Evolutionary conservation across 1,140 invertebrate species (phyloP), one percentile per base, ranked within the genome.

Genomic region (Acromyrmex charruanus): DNA sequence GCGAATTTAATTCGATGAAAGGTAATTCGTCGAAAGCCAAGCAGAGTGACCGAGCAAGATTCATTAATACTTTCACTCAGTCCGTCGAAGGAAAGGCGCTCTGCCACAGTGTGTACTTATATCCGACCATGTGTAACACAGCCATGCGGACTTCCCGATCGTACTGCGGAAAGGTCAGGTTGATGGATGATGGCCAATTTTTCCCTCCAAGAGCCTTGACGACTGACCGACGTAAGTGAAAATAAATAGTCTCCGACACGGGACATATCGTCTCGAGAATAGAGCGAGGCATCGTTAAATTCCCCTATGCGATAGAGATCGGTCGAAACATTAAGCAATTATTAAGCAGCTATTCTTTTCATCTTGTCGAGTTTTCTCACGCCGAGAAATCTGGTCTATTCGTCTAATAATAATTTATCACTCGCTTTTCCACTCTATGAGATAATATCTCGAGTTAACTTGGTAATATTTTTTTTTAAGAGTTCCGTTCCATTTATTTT

Each of bases 181-280:
- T 82, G 65, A 90, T 89, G 88, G 82, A 88, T 88, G 87, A 77
- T 69, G 39, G 39, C 12, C 58, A 58, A 66, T 65, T 74, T 53
- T 61, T 28, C 51, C 5, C 25, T 61, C 63, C 35, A 71, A 75
- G 35, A 72, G 49, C 12, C 80, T 74, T 84, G 80, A 84, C 75
- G 51, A 61, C 75, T 82, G 59, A 74, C 35, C 55, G 72, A 72
- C 59, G 71, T 66, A 87, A 89, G 88, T 89, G 85, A 84, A 77
- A 87, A 89, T 87, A 90, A 87, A 89, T 87, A 82, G 77, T 81
- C 71, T 21, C 53, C 35, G 28, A 59, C 59, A 25, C 31, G 63
- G 69, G 25, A 89, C 72, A 69, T 35, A 44, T 81, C 58, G 77
- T 69, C 66, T 31, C 39, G 80, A 53, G 80, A 51, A 84, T 84